Conservation (phyloP, 1,140 invertebrate genomes). For the Drosophila prosaltans region DNA sequence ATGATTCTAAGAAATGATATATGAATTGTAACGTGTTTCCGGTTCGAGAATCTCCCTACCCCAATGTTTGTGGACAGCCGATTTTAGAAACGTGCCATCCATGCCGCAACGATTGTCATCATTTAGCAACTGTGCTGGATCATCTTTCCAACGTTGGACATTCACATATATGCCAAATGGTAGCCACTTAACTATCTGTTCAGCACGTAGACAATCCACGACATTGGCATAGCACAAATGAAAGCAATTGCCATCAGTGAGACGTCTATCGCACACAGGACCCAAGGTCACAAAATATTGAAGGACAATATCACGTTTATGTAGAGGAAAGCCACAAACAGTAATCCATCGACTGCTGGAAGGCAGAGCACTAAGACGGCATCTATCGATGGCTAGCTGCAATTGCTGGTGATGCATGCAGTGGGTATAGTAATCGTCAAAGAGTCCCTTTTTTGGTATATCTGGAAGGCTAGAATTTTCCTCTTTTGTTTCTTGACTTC, state of each 20-base stretch:
- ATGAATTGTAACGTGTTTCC: slow-evolving; percentile 4
- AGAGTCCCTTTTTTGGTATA: slow-evolving; percentile 7
- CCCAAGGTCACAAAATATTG: slow-evolving; percentile 5
- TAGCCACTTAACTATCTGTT: background rate
- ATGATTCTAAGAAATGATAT: background rate
- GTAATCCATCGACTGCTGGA: slow-evolving; percentile 6
- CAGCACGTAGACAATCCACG: background rate
- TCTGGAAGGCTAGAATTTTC: background rate
- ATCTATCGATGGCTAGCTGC: background rate
- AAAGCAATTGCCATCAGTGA: background rate
- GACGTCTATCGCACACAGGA: background rate
- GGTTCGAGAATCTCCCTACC: slow-evolving; percentile 1
- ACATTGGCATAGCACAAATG: background rate
- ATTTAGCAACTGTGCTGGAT: background rate
- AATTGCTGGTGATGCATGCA: too few species aligned
- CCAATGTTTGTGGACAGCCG: slow-evolving; percentile 4
- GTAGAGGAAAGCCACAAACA: background rate
- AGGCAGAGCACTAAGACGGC: background rate
- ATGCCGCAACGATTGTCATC: background rate
- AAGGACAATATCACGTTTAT: background rate
- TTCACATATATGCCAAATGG: background rate
- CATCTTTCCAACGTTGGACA: background rate
- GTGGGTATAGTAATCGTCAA: slow-evolving; percentile 4
- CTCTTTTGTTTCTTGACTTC: background rate
- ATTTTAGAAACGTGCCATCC: background rate